phyloP scores from a whole-genome alignment of 2,888 invertebrate species.

The Meloe dianella region DNA sequence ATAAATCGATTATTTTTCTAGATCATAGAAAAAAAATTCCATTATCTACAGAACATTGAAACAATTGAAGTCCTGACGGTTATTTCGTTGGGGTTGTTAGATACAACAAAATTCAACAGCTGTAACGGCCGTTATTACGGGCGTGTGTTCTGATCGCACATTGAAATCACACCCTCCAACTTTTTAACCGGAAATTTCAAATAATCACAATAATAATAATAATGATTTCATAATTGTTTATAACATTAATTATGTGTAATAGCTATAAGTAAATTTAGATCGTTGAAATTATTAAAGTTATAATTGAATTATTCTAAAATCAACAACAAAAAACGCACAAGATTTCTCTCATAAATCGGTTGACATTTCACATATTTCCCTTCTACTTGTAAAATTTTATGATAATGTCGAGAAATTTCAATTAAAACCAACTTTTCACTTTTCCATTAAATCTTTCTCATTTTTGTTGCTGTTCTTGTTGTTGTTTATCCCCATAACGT shows the following conservation, averaged over 20 bases:
- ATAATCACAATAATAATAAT: neutral
- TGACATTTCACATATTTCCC: neutral
- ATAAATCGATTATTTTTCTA: neutral
- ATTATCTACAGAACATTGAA: neutral
- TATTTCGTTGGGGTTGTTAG: neutral
- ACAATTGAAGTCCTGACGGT: neutral
- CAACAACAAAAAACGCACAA: neutral
- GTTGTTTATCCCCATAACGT: too few relatives aligned
- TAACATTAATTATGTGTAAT: neutral
- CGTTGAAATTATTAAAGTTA: neutral
- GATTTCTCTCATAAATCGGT: neutral
- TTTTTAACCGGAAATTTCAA: neutral
- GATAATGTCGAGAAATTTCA: slow-evolving; percentile 4
- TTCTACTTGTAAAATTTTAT: slow-evolving; percentile 1
- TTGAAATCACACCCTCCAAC: slow-evolving; percentile 21
- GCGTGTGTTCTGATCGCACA: slow-evolving; percentile 19
- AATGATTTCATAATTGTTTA: neutral
- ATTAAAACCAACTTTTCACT: neutral
- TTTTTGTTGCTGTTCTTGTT: neutral
- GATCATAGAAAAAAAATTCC: neutral
- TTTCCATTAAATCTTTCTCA: neutral
- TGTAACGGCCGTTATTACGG: slow-evolving; percentile 20
- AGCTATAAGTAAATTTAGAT: neutral
- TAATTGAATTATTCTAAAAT: too few relatives aligned
- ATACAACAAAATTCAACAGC: slow-evolving; percentile 19